A percentile compares a stretch with the other conserved stretches of the same genome.
These are phyloP conservation scores for Hymenopus coronatus DNA, from an alignment of 2,888 invertebrate genomes.

Conservation along the genomic window DNA sequence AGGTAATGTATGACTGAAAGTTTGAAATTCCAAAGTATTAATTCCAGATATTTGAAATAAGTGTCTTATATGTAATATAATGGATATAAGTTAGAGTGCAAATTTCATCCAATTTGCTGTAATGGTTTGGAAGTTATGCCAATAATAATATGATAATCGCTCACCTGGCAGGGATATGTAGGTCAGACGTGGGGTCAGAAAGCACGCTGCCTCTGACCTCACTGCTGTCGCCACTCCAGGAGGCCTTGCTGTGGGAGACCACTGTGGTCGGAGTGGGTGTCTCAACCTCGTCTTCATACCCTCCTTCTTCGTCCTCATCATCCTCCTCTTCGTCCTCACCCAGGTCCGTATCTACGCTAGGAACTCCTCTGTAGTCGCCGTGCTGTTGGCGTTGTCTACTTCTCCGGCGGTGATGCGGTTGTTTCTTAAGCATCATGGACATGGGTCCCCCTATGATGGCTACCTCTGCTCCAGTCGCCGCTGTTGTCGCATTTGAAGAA, in stretches of 20 bases:
- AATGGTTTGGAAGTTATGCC: too few relatives aligned
- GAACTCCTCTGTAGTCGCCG: slow-evolving; percentile 66
- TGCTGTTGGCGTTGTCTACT: slow-evolving; percentile 10
- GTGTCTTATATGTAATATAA: too few relatives aligned
- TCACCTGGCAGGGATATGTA: slow-evolving; percentile 58
- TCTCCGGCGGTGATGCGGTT: not conserved
- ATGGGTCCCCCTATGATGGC: slow-evolving; percentile 23
- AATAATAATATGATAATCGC: too few relatives aligned
- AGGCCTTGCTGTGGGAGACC: slow-evolving; percentile 11
- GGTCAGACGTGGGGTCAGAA: slow-evolving; percentile 48
- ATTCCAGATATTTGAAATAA: too few relatives aligned
- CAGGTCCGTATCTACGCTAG: slow-evolving; percentile 56
- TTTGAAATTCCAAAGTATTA: too few relatives aligned
- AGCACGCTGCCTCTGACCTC: slow-evolving; percentile 27
- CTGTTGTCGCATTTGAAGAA: not conserved
- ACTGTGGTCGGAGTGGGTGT: slow-evolving; percentile 42
- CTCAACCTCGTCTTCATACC: slow-evolving; percentile 47
- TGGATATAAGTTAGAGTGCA: too few relatives aligned
- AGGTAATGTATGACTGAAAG: too few relatives aligned
- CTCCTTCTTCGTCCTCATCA: slow-evolving; percentile 56
- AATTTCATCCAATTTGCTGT: too few relatives aligned
- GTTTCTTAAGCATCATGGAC: slow-evolving; percentile 6
- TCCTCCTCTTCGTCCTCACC: slow-evolving; percentile 47
- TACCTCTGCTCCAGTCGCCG: slow-evolving; percentile 29
- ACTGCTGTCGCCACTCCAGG: slow-evolving; percentile 23